Evolutionary conservation across 2,113 vertebrate genomes (phyloP), one percentile per base, ranked within the genome.

Genomic region (Salvelinus alpinus): DNA sequence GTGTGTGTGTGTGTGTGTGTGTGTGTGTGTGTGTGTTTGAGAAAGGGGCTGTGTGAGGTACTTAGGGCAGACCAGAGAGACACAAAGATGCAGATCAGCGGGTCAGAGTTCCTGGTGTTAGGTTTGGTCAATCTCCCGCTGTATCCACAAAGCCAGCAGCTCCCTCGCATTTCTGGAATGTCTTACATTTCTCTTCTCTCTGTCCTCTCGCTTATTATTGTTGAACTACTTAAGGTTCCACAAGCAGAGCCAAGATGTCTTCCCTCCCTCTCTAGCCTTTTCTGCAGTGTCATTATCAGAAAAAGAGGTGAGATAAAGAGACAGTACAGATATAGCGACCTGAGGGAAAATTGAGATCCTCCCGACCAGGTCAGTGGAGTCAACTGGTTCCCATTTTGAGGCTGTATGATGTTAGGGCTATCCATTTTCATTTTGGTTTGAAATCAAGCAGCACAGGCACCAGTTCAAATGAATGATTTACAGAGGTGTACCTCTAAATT

Each of bases 151-250:
- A 79, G 89, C 82, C 77, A 92, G 83, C 90, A 88, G 93, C 93
- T 94, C 93, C 92, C 81, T 81, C 90, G 80, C 93, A 94, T 94
- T 95, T 91, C 92, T 96, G 88, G 92, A 92, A 93, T 94, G 92
- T 91, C 93, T 95, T 79, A 84, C 90, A 94, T 94, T 93, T 95
- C 93, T 94, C 84, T 0, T 73, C 70, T 75, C 71, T 72, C 71
- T 54, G n/a, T 71, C 76, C 72, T 79, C n/a, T 72, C 78, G 84
- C 86, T 87, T 85, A 87, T 89, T 89, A 88, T 86, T 88, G 70
- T 71, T 76, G 76, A 86, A 85, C 81, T 81, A 57, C 75, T 81
- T 78, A 71, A 29, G 24, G n/a, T 83, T 87, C 80, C 48, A 75
- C 18, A 84, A 62, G 64, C 54, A 73, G 27, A 82, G 82, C 77